phyloP scores from a whole-genome alignment of 1,140 invertebrate genomes.

The Drosophila lini region DNA sequence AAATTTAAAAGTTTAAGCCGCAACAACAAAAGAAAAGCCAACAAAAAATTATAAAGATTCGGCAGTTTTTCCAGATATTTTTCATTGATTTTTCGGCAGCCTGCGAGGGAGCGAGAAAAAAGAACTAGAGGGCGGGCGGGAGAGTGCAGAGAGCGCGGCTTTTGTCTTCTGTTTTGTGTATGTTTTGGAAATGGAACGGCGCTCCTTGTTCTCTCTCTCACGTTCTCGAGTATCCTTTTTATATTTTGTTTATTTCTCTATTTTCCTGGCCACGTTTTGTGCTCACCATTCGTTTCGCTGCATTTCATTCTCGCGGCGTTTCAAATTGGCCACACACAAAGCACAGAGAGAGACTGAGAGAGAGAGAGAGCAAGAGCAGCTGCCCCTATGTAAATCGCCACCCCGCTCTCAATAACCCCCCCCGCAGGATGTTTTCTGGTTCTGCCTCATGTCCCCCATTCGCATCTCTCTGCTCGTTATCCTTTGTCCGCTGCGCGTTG shows the following conservation, averaged over 20 bases:
- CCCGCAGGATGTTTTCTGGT: conserved; percentile 45
- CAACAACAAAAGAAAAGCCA: conserved; percentile 33
- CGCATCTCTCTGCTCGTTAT: conserved; percentile 70
- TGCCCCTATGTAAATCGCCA: conserved; percentile 60
- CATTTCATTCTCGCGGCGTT: conserved; percentile 78
- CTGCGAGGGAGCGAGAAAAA: conserved; percentile 23
- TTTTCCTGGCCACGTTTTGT: conserved; percentile 73
- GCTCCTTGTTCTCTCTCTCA: conserved; percentile 10
- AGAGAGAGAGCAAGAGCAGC: conserved; percentile 35
- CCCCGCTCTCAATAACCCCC: conserved; percentile 17
- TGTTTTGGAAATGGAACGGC: conserved; percentile 63
- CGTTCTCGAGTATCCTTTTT: conserved; percentile 66
- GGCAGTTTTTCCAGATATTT: conserved; percentile 77
- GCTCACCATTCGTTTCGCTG: conserved; percentile 75
- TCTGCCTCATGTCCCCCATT: conserved; percentile 45
- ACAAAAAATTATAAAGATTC: conserved; percentile 60
- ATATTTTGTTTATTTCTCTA: conserved; percentile 80
- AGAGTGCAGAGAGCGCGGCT: conserved; percentile 40
- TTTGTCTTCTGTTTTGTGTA: conserved; percentile 66
- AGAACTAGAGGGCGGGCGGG: conserved; percentile 11
- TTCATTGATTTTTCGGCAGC: conserved; percentile 80
- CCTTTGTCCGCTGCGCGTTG: conserved; percentile 74
- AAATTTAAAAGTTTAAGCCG: conserved; percentile 4
- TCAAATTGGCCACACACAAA: conserved; percentile 64
- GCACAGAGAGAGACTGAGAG: conserved; percentile 18